Conservation (phyloP, 1,140 invertebrate species). For the Aphelinus certus region DNA sequence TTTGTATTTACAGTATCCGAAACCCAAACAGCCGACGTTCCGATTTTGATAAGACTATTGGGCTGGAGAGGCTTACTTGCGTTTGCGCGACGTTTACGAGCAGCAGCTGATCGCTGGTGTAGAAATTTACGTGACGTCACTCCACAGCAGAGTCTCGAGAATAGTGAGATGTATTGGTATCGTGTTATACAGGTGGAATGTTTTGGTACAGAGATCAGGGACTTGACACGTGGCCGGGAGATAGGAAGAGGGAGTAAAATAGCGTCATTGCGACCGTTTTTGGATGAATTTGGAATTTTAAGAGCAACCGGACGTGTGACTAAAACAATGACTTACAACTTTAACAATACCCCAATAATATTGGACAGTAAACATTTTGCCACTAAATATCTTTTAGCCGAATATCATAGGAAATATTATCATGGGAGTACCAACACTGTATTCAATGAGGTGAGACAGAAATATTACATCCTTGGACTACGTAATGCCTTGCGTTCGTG, state of each 20-base stretch:
- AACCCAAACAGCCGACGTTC: background rate
- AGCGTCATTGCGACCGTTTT: background rate
- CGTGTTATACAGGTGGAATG: background rate
- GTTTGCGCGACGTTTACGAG: background rate
- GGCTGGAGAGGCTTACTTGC: background rate
- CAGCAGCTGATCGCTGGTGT: background rate
- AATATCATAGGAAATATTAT: background rate
- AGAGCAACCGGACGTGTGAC: background rate
- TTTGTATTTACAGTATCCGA: too few relatives aligned
- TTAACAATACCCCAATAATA: constrained; percentile 1
- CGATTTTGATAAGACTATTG: background rate
- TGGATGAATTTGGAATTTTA: background rate
- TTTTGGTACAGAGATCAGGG: background rate
- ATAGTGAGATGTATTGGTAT: background rate
- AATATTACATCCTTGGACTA: background rate
- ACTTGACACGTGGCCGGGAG: background rate
- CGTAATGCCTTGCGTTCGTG: background rate
- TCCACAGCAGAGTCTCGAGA: background rate
- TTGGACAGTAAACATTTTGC: background rate
- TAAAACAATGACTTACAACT: background rate
- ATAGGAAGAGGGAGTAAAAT: background rate
- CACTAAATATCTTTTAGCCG: background rate
- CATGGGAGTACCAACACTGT: background rate
- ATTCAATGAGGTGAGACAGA: background rate
- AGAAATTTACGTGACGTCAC: background rate